Conservation (phyloP, 1,140 invertebrate species). For the Pygmarrhopalites habei region DNA sequence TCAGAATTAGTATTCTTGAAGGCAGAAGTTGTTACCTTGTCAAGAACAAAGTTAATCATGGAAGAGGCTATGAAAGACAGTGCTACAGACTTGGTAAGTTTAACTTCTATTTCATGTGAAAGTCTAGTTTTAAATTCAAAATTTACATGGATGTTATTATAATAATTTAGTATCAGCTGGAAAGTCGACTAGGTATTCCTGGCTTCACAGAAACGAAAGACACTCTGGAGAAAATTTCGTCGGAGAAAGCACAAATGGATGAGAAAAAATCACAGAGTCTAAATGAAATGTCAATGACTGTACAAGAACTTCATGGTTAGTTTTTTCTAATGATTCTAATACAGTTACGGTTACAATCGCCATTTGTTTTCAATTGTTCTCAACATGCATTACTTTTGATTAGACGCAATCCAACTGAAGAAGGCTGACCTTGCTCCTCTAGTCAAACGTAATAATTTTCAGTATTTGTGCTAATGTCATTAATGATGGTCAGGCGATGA, state of each 20-base stretch:
- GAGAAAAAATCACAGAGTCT: slow-evolving; percentile 52
- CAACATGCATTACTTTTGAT: too few relatives aligned
- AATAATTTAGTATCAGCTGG: slow-evolving; percentile 40
- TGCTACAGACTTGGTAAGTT: slow-evolving; percentile 43
- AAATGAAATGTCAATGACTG: slow-evolving; percentile 53
- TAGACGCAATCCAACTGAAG: slow-evolving; percentile 49
- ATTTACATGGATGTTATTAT: neutral
- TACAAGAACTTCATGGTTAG: slow-evolving; percentile 47
- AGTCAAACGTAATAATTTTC: slow-evolving; percentile 53
- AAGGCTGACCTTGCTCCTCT: slow-evolving; percentile 56
- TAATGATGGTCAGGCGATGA: too few relatives aligned
- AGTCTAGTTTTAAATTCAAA: neutral
- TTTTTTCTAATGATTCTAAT: too few relatives aligned
- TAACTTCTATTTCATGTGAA: neutral
- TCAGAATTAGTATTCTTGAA: slow-evolving; percentile 23
- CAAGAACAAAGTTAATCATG: slow-evolving; percentile 57
- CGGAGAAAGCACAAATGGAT: slow-evolving; percentile 51
- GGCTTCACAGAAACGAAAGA: slow-evolving; percentile 51
- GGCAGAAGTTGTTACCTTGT: slow-evolving; percentile 51
- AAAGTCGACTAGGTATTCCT: slow-evolving; percentile 47
- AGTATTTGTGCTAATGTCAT: too few relatives aligned
- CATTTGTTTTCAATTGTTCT: too few relatives aligned
- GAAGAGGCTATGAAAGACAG: slow-evolving; percentile 46
- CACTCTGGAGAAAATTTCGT: slow-evolving; percentile 52
- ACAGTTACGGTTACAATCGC: too few relatives aligned